A percentile compares a stretch with the other conserved stretches of the same genome.
Conservation (phyloP, 2,888 invertebrate genomes). For the Latrodectus hesperus region DNA sequence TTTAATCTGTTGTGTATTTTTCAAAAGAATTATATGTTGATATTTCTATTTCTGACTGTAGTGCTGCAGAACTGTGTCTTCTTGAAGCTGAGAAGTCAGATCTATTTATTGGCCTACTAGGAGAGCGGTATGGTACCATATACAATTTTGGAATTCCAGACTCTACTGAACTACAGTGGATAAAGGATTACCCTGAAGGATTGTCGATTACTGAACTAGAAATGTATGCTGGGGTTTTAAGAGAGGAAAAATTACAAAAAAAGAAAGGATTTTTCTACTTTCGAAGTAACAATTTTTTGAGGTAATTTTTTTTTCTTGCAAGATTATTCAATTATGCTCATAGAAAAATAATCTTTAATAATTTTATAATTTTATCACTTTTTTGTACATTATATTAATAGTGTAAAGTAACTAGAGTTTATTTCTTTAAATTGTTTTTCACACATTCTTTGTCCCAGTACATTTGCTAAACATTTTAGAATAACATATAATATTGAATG, state of each 20-base stretch:
- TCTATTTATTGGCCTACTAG: constrained; percentile 76
- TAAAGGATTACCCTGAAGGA: constrained; percentile 73
- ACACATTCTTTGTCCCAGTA: neutral
- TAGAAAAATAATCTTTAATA: constrained; percentile 18
- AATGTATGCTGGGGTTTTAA: constrained; percentile 74
- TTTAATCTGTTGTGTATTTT: no score
- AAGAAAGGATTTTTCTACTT: constrained; percentile 75
- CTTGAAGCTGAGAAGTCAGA: constrained; percentile 75
- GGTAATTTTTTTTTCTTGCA: constrained; percentile 37
- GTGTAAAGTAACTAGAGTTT: neutral
- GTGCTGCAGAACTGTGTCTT: constrained; percentile 75
- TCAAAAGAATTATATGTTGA: no score
- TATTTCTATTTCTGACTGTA: constrained; percentile 68
- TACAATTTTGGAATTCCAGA: constrained; percentile 74
- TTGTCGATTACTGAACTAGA: constrained; percentile 76
- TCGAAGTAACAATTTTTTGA: constrained; percentile 72
- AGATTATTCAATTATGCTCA: no score
- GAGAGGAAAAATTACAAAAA: constrained; percentile 71
- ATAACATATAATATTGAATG: no score
- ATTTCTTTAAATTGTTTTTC: neutral
- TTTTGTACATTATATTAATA: neutral
- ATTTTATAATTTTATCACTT: constrained; percentile 61
- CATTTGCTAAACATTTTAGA: neutral
- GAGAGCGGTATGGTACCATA: constrained; percentile 75
- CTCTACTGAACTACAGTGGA: constrained; percentile 74